These are phyloP conservation scores for Epistrophe grossulariae DNA, from an alignment of 2,888 invertebrate species.

Conservation along the genomic window DNA sequence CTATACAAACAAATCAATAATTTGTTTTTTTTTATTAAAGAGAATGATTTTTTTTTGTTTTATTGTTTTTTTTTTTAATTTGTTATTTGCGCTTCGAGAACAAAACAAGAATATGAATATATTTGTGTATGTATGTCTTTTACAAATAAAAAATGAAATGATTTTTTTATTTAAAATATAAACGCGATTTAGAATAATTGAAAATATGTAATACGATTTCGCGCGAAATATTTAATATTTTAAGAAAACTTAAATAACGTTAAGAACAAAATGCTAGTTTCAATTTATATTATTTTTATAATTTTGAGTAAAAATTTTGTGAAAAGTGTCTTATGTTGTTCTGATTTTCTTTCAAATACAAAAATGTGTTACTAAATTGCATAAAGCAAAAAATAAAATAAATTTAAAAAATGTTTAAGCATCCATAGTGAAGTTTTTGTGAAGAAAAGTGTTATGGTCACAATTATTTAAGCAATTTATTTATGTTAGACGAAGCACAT, in stretches of 20 bases:
- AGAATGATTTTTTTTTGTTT: neutral
- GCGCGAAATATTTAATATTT: neutral
- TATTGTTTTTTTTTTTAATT: neutral
- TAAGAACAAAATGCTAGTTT: constrained; percentile 13
- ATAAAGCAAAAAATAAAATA: constrained; percentile 3
- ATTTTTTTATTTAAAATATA: neutral
- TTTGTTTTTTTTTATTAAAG: constrained; percentile 38
- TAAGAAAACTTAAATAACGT: neutral
- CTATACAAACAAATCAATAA: constrained; percentile 72
- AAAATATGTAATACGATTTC: neutral
- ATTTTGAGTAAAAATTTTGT: constrained; percentile 12
- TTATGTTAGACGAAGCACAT: neutral
- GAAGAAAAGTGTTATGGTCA: neutral
- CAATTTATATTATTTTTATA: neutral
- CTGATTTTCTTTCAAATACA: constrained; percentile 34
- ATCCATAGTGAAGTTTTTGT: neutral
- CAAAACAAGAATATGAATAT: constrained; percentile 47
- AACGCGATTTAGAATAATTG: constrained; percentile 3
- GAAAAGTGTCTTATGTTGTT: constrained; percentile 27
- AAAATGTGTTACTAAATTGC: neutral
- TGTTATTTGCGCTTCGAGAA: constrained; percentile 66
- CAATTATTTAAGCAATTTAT: constrained; percentile 1
- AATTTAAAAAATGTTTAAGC: neutral
- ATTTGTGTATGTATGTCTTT: constrained; percentile 7
- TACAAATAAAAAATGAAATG: neutral